A percentile compares a stretch with the other conserved stretches of the same genome.
phyloP scores from a whole-genome alignment of 2,888 invertebrate species.

The Microchrysa polita region DNA sequence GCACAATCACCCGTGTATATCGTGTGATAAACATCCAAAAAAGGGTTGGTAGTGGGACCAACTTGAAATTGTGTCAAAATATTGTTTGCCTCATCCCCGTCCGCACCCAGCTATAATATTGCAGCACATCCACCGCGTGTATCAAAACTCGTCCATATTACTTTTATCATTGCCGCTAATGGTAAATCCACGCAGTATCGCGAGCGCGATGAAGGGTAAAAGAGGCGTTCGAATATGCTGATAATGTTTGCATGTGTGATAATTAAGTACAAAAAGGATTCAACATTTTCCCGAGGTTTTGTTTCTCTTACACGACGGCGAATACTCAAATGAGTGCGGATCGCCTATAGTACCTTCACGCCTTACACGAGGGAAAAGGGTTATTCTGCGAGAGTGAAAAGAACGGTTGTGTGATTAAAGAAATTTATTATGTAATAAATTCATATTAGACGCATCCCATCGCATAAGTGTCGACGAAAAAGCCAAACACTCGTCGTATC shows the following conservation, averaged over 20 bases:
- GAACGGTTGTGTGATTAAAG: constrained; percentile 49
- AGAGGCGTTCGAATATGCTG: constrained; percentile 18
- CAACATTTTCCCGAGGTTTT: constrained; percentile 43
- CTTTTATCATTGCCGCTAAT: constrained; percentile 21
- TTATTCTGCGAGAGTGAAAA: neutral
- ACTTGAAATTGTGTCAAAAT: constrained; percentile 21
- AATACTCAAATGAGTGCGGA: neutral
- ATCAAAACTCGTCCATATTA: neutral
- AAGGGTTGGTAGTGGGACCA: constrained; percentile 35
- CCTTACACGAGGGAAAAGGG: neutral
- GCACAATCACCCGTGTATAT: too few relatives aligned
- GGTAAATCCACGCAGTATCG: neutral
- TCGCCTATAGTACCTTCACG: too few relatives aligned
- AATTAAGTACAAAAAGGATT: constrained; percentile 48
- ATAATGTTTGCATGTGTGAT: constrained; percentile 48
- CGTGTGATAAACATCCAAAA: neutral
- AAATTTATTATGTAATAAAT: constrained; percentile 52
- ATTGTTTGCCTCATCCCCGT: neutral
- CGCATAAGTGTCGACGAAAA: constrained; percentile 12
- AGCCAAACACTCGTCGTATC: constrained; percentile 24
- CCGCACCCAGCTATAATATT: too few relatives aligned
- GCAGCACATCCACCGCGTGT: constrained; percentile 12
- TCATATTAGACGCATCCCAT: constrained; percentile 49
- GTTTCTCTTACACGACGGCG: neutral
- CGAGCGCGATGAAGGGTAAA: neutral